These are phyloP conservation scores for Drosophila recens DNA, from an alignment of 2,888 invertebrate species.

Conservation along the genomic window DNA sequence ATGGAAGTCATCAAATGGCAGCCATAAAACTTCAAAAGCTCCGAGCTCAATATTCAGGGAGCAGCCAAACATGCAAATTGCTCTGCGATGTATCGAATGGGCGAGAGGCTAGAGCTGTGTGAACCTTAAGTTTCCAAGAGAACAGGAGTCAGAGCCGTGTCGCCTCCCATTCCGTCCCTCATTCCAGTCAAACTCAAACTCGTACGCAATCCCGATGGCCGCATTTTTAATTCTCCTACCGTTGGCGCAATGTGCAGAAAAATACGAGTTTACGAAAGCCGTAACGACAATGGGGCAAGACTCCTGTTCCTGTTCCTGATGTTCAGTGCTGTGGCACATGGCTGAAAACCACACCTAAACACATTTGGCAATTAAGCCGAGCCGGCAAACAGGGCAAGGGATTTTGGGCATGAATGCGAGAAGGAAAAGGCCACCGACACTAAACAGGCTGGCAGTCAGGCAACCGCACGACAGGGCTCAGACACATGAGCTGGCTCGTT, in stretches of 20 bases:
- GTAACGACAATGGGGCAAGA: conserved; percentile 40
- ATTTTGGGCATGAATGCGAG: neutral
- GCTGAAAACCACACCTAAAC: conserved; percentile 81
- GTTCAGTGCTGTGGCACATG: conserved; percentile 46
- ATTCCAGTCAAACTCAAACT: neutral
- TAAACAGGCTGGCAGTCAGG: conserved; percentile 70
- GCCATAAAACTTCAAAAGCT: conserved; percentile 74
- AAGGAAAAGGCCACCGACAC: conserved; percentile 45
- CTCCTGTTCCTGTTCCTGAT: neutral
- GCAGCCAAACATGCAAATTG: conserved; percentile 71
- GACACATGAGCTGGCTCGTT: conserved; percentile 77
- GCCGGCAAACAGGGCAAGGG: conserved; percentile 20
- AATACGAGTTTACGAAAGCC: conserved; percentile 24
- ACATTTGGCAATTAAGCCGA: conserved; percentile 78
- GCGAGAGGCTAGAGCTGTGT: conserved; percentile 50
- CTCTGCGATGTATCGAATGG: conserved; percentile 54
- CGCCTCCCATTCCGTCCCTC: neutral
- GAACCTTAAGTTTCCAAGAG: conserved; percentile 16
- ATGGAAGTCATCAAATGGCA: conserved; percentile 61
- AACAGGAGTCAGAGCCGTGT: conserved; percentile 1
- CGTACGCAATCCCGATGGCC: conserved; percentile 27
- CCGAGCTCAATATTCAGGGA: conserved; percentile 48
- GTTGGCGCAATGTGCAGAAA: conserved; percentile 42
- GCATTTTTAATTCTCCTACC: conserved; percentile 57
- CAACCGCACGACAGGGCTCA: conserved; percentile 80